A percentile compares a stretch with the other conserved stretches of the same genome.
Evolutionary conservation across 2,797 vertebrate genomes (phyloP).

Genomic region (Gastrophryne carolinensis): DNA sequence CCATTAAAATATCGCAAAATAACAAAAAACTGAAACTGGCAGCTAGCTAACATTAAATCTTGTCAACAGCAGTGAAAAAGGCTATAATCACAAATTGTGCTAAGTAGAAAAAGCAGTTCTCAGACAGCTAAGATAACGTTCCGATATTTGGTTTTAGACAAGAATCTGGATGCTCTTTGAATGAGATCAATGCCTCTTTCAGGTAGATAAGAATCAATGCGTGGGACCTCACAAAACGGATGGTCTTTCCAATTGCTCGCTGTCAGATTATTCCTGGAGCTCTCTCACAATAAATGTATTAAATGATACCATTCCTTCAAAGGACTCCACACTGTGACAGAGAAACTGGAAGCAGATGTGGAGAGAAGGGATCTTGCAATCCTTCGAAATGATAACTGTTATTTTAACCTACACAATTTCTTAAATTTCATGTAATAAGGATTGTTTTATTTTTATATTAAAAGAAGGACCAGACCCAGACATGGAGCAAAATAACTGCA

Average conservation of each 20-base stretch:
- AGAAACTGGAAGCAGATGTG: slow-evolving; percentile 55
- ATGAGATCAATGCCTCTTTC: slow-evolving; percentile 19
- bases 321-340: slow-evolving; percentile 18
- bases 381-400: slow-evolving; percentile 37
- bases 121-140: background rate
- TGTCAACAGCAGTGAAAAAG: background rate
- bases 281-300: slow-evolving; percentile 26
- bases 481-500: slow-evolving; percentile 40
- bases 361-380: slow-evolving; percentile 32
- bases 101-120: background rate
- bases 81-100: background rate
- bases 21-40: background rate
- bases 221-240: slow-evolving; percentile 29
- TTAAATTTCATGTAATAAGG: slow-evolving; percentile 44
- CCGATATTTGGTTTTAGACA: slow-evolving; percentile 3
- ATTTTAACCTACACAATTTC: slow-evolving; percentile 41
- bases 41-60: background rate
- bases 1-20: background rate
- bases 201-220: slow-evolving; percentile 31
- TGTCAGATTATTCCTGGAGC: slow-evolving; percentile 21
- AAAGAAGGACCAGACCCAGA: slow-evolving; percentile 18
- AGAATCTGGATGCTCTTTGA: slow-evolving; percentile 25
- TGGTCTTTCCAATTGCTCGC: background rate
- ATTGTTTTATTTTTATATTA: slow-evolving; percentile 47
- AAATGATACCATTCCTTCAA: slow-evolving; percentile 20